Evolutionary conservation across 2,888 invertebrate species (phyloP), one percentile per base, ranked within the genome.

Genomic region (Nephrotoma appendiculata): DNA sequence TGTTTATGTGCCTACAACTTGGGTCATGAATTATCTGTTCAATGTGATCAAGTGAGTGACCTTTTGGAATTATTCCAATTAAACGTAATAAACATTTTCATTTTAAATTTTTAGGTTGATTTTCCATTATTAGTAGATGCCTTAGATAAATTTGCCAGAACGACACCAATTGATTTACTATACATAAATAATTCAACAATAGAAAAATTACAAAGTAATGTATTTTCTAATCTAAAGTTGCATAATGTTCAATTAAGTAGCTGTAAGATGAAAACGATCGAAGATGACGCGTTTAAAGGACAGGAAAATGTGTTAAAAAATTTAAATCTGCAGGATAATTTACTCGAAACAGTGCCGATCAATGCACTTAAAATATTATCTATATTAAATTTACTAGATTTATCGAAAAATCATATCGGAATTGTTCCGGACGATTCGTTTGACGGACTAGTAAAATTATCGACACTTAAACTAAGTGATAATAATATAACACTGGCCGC

Each of bases 111-210:
- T 0, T 91, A 94, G 93, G 97, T 97, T 87, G 95, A 97, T 89
- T 97, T 96, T 91, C 92, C 94, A 85, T 93, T 94, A 88, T 93
- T 98, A n/a, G 91, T 97, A 89, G 92, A 94, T 87, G 95, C 96
- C 43, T 92, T 96, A 91, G 94, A 95, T 90, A 93, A 94, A 89
- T 94, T 95, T 92, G 94, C 95, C 41, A 93, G 93, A 88, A 93
- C 93, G 88, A 94, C 94, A 87, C 93, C 95, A 86, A 93, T 98
- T 88, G 98, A 98, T 91, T 93, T 98, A 88, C 93, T 98, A 57
- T 97, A 98, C 91, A 94, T 98, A 88, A 97, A 97, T 92, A 98
- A 98, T 92, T 96, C 97, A 86, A 96, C 96, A 45, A 94, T 98
- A 86, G 93, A 93, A 44, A 92, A 92, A 86, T 92, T 97, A 86